Evolutionary conservation across 2,888 invertebrate species (phyloP), one percentile per base, ranked within the genome.

Genomic region (Thumatha senex): DNA sequence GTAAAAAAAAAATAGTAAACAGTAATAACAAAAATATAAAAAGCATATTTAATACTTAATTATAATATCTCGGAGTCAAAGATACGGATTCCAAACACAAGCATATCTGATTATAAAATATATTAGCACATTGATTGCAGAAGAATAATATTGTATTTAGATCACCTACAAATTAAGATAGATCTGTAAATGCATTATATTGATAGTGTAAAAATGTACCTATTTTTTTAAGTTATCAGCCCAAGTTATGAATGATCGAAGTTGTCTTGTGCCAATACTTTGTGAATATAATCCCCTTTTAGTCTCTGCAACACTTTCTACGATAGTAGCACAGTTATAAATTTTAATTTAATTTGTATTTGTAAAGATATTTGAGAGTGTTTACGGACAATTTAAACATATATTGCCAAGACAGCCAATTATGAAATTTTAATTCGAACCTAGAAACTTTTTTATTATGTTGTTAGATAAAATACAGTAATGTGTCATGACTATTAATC

Each of bases 231-330:
- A 63, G 35, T 62, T 63, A 55, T 53, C n/a, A 49, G 42, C 48
- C 15, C 51, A 56, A 53, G 55, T 30, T 56, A 46, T 63, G 63
- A 70, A 73, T 62, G 71, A 64, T 76, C 63, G 68, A 77, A 72
- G 64, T 73, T 78, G 73, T 79, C 80, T 84, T 83, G 85, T 85
- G 85, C 85, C 85, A 85, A 85, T 76, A 67, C 68, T 74, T 72
- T 70, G 62, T 63, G 60, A 43, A 56, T 58, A 48, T 59, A 51
- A 56, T n/a, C n/a, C n/a, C n/a, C n/a, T n/a, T n/a, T n/a, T n/a
- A n/a, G n/a, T n/a, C n/a, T 35, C 44, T 29, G 7, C 12, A 18
- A 35, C 2, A 1, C 35, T 35, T 2, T 43, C 4, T 35, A 43
- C 12, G 9, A 13, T 36, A 0, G 36, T 36, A 10, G 14, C 1